Conservation (phyloP, 1,140 invertebrate species). For the Drosophila athabasca region DNA sequence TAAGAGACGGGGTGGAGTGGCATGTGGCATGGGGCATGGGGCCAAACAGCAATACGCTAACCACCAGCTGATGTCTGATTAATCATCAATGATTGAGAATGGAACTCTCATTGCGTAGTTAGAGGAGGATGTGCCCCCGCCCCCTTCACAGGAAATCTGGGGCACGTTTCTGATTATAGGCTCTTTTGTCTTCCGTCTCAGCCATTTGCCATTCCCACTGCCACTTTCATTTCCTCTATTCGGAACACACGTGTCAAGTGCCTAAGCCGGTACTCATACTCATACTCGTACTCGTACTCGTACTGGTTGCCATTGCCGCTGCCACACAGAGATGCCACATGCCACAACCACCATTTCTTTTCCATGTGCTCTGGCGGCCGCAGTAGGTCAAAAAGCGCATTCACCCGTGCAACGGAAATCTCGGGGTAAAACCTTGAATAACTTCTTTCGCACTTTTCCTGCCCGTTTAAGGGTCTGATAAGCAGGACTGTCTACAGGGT, state of each 20-base stretch:
- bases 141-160: slow-evolving; percentile 36
- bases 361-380: too few species aligned
- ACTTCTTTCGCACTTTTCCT: too few species aligned
- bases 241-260: slow-evolving; percentile 55
- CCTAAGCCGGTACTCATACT: slow-evolving; percentile 6
- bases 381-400: slow-evolving; percentile 71
- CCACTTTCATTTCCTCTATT: slow-evolving; percentile 25
- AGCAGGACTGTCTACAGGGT: too few species aligned
- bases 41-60: slow-evolving; percentile 37
- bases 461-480: too few species aligned
- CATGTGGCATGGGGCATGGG: background rate
- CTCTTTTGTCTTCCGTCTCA: slow-evolving; percentile 3
- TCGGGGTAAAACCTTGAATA: slow-evolving; percentile 22
- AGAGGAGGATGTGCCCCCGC: too few species aligned
- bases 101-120: background rate
- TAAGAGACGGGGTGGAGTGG: background rate
- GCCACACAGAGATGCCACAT: background rate
- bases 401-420: slow-evolving; percentile 47
- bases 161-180: slow-evolving; percentile 56
- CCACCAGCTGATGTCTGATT: slow-evolving; percentile 63
- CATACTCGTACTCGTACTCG: too few species aligned
- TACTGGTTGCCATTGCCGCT: background rate
- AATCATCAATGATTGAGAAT: slow-evolving; percentile 77
- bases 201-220: slow-evolving; percentile 4
- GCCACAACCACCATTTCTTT: slow-evolving; percentile 18